Evolutionary conservation across 2,888 invertebrate species (phyloP), one percentile per base, ranked within the genome.

Genomic region (Erebia palarica): DNA sequence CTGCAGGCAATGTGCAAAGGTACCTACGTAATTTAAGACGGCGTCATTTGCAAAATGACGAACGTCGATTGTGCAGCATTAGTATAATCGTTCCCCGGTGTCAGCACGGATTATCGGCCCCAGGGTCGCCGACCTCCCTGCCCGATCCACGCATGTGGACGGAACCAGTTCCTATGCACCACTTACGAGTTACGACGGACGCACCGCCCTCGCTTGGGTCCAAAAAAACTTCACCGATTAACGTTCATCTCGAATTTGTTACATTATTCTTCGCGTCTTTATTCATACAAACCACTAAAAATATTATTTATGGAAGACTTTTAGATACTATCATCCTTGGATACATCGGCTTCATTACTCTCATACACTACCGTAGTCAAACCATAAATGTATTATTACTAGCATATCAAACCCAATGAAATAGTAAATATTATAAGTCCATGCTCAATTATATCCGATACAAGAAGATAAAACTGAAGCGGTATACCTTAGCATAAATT

Each of bases 161-260:
- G 86, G 89, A 92, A 91, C 88, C 91, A 80, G 83, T 92, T 92
- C 89, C 86, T 82, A 83, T 87, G 83, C 85, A 86, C 88, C 84
- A 90, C 87, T 87, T 87, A 81, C 80, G 81, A 53, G 36, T 36
- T 36, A 36, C 36, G 36, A 36, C 65, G 7, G 36, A 36, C 65
- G 36, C 71, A 58, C 68, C 69, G 65, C 61, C 73, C 65, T 67
- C 65, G 61, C 49, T 42, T 18, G 64, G 60, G 55, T 59, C 68
- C 55, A 74, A 74, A 74, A 74, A 73, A 71, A 67, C 67, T 65
- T 68, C 73, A 72, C 55, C 67, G 51, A 57, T 73, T 69, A 70
- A 67, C 60, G 53, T 65, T 68, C 68, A 51, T 64, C 69, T 66
- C 58, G 16, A 59, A 68, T 70, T 64, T 59, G 66, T 70, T 63